A percentile compares a stretch with the other conserved stretches of the same genome.
These are phyloP conservation scores for Gibbula magus DNA, from an alignment of 2,888 invertebrate species.

Conservation along the genomic window DNA sequence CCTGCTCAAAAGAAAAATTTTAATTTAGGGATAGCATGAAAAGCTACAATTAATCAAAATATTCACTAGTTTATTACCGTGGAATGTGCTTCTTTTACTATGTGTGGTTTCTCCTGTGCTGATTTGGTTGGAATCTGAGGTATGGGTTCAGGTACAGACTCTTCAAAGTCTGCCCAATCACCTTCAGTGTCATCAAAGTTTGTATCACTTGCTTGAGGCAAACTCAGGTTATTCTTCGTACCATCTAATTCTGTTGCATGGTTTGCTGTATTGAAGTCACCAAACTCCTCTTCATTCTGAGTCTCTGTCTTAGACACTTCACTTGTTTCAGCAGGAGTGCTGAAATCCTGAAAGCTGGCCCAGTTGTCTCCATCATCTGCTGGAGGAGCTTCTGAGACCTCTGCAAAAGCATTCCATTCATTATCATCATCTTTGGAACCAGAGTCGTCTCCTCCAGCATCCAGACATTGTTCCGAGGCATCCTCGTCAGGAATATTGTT, in stretches of 20 bases:
- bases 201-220: neutral
- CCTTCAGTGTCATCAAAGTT: slow-evolving; percentile 13
- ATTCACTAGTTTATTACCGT: neutral
- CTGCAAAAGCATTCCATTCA: slow-evolving; percentile 16
- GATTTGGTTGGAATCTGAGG: neutral
- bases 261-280: slow-evolving; percentile 29
- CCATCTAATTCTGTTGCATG: neutral
- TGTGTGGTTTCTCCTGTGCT: neutral
- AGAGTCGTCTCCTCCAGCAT: neutral
- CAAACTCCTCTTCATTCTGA: slow-evolving; percentile 29
- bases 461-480: neutral
- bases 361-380: slow-evolving; percentile 41
- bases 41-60: too few species aligned
- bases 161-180: slow-evolving; percentile 30
- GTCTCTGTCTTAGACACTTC: neutral
- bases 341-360: slow-evolving; percentile 35
- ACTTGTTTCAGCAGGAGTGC: neutral
- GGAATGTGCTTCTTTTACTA: neutral
- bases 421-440: neutral
- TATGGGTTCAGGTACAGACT: neutral
- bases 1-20: too few species aligned
- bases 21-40: too few species aligned
- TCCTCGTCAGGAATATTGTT: slow-evolving; percentile 7
- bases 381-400: neutral
- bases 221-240: neutral